phyloP scores from a whole-genome alignment of 2,888 invertebrate genomes.

The Tholera decimalis region DNA sequence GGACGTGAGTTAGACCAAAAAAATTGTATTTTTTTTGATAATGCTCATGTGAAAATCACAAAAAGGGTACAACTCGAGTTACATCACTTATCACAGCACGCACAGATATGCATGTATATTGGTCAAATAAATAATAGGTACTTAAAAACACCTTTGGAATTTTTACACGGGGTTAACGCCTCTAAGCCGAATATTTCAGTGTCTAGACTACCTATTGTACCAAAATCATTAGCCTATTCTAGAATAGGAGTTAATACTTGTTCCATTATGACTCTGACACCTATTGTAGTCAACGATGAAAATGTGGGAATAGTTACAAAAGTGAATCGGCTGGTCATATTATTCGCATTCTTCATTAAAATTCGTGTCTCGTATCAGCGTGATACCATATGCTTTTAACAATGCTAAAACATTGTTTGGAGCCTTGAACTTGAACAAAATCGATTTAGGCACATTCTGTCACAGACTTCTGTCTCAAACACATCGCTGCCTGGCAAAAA shows the following conservation, averaged over 20 bases:
- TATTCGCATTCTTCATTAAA: slow-evolving; percentile 4
- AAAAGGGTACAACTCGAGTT: no score
- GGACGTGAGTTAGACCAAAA: no score
- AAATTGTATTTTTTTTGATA: no score
- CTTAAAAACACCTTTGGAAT: slow-evolving; percentile 9
- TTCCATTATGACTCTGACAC: slow-evolving; percentile 10
- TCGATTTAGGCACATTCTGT: no score
- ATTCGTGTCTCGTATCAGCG: slow-evolving; percentile 2
- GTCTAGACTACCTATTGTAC: slow-evolving; percentile 41
- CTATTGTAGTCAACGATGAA: slow-evolving; percentile 23
- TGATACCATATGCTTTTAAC: neutral
- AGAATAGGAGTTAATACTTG: slow-evolving; percentile 9
- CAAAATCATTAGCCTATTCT: slow-evolving; percentile 18
- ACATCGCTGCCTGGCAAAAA: no score
- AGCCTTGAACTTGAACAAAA: no score
- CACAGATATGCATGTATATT: no score
- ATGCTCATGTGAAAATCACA: no score
- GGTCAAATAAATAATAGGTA: slow-evolving; percentile 2
- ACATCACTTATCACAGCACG: no score
- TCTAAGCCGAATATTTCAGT: slow-evolving; percentile 18
- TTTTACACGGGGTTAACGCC: slow-evolving; percentile 41
- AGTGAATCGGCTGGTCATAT: neutral
- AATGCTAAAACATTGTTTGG: neutral
- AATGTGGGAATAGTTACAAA: slow-evolving; percentile 13
- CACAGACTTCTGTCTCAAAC: no score